These are phyloP conservation scores for Microctonus hyperodae DNA, from an alignment of 2,888 invertebrate species.

Conservation along the genomic window DNA sequence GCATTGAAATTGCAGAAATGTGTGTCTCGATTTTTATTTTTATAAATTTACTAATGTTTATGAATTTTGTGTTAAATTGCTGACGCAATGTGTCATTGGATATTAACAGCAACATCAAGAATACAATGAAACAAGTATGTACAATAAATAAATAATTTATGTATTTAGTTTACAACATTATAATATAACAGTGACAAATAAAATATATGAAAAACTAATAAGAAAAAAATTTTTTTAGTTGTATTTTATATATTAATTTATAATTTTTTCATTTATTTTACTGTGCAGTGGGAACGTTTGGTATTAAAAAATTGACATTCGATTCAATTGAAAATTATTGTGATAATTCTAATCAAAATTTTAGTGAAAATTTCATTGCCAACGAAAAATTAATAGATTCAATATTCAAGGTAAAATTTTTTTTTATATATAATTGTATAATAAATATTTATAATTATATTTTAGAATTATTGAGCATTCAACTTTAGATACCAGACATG, in stretches of 20 bases:
- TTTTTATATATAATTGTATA: background rate
- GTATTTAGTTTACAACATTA: background rate
- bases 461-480: too few species aligned
- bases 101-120: background rate
- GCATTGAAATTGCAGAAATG: background rate
- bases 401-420: background rate
- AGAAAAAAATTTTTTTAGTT: background rate
- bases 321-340: background rate
- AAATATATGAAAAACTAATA: background rate
- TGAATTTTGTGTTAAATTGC: background rate
- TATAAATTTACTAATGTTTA: background rate
- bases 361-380: background rate
- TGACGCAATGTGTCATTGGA: background rate
- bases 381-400: background rate
- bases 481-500: slow-evolving; percentile 1
- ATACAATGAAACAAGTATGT: slow-evolving; percentile 7
- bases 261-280: background rate
- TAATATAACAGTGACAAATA: background rate
- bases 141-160: background rate
- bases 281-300: background rate
- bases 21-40: background rate
- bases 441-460: background rate
- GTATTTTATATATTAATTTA: background rate
- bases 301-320: background rate
- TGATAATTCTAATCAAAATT: background rate